Evolutionary conservation across 2,797 vertebrate genomes (phyloP), one percentile per base, ranked within the genome.

Genomic region (Steatocranus sp.): DNA sequence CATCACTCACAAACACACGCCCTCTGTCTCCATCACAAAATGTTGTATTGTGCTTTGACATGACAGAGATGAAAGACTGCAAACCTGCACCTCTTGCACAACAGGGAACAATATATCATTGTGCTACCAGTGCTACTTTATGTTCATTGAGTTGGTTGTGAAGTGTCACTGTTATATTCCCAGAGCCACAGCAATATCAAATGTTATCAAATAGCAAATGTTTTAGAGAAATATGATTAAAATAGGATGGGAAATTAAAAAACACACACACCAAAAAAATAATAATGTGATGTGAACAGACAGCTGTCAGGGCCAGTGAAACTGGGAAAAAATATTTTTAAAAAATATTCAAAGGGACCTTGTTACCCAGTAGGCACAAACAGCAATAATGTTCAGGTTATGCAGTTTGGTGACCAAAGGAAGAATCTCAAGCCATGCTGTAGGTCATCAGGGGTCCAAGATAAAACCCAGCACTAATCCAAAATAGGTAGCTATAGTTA

Each of bases 401-500:
- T 75, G 73, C 20, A 61, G 68, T 15, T 17, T 53, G 61, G 50
- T 18, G 8, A 75, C 76, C 51, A 74, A 78, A 87, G 48, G 46
- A 83, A 77, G 56, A 58, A 83, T 81, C 53, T 83, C 82, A 87
- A 76, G 79, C 83, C 91, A 79, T 79, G 80, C 51, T 36, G 8
- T 51, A 50, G 77, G 78, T 89, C 87, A 85, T 66, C 14, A 8
- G 41, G 85, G 88, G 87, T 90, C 88, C 80, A 87, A 81, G 66
- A 89, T 87, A 87, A 88, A 88, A 85, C 49, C 23, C 70, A 53
- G 46, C 85, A 43, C 80, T 77, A 58, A n/a, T 41, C 74, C 83
- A 82, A 86, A 92, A 83, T 18, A 27, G 6, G 75, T 90, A 78
- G 63, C 87, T 79, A 82, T 84, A 80, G 84, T 86, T 85, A 86